Conservation (phyloP, 2,797 vertebrate genomes). For the Macrochelys suwanniensis region DNA sequence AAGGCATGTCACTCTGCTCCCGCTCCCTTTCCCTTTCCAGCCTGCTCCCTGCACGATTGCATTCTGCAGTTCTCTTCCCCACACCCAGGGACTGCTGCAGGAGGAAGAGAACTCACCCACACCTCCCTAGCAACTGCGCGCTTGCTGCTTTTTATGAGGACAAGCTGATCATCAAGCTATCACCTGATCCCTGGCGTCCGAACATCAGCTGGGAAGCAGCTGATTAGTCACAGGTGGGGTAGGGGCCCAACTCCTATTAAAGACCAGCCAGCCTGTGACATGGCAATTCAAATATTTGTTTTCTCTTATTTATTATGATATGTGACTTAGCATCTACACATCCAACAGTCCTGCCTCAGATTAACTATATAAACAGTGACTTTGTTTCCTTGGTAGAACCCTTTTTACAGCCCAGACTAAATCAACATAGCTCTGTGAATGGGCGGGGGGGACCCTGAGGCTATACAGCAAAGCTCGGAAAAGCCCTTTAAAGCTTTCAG, state of each 20-base stretch:
- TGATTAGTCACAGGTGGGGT: fast-evolving
- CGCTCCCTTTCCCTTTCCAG: neutral
- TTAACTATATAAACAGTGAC: constrained; percentile 31
- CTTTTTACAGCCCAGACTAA: neutral
- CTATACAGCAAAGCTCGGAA: neutral
- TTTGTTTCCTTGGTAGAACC: constrained; percentile 3
- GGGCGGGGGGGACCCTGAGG: neutral
- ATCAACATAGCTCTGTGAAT: fast-evolving
- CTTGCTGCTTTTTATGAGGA: neutral
- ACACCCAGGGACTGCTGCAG: fast-evolving
- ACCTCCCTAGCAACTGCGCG: constrained; percentile 17
- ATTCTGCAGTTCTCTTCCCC: fast-evolving
- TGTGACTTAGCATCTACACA: neutral
- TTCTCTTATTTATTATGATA: constrained; percentile 3
- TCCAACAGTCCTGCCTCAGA: constrained; percentile 2
- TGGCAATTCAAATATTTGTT: neutral
- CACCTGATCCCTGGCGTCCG: neutral
- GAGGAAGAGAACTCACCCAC: neutral
- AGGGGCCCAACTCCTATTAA: neutral
- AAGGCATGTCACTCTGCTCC: neutral
- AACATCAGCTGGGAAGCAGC: constrained; percentile 6
- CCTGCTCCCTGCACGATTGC: fast-evolving
- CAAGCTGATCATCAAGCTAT: neutral
- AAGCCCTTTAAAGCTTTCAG: neutral
- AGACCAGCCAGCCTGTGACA: neutral